phyloP scores from a whole-genome alignment of 1,140 invertebrate species.

The Periplaneta americana region DNA sequence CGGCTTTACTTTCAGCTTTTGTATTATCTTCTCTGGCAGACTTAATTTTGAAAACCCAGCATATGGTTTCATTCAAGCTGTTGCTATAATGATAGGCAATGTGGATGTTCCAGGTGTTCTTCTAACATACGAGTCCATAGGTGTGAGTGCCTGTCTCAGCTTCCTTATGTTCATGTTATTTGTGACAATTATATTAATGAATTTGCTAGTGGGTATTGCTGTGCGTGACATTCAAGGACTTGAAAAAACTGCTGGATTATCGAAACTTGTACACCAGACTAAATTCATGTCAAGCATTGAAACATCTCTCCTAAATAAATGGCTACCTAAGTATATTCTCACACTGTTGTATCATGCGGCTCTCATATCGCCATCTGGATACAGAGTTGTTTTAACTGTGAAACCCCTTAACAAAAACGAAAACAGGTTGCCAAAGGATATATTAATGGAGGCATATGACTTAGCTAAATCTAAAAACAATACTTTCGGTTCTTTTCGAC shows the following conservation, averaged over 20 bases:
- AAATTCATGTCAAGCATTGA: constrained; percentile 72
- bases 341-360: constrained; percentile 68
- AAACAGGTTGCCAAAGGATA: constrained; percentile 66
- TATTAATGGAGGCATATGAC: constrained; percentile 66
- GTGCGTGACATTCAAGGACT: constrained; percentile 74
- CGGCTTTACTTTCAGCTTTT: constrained; percentile 81
- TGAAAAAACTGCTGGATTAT: constrained; percentile 68
- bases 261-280: constrained; percentile 68
- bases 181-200: constrained; percentile 80
- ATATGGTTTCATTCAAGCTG: constrained; percentile 70
- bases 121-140: constrained; percentile 44
- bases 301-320: constrained; percentile 59
- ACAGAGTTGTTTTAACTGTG: constrained; percentile 68
- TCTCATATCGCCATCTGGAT: constrained; percentile 66
- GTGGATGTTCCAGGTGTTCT: constrained; percentile 53
- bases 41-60: constrained; percentile 61
- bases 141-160: constrained; percentile 64
- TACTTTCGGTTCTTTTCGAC: neutral
- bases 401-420: constrained; percentile 74
- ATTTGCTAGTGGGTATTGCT: constrained; percentile 71
- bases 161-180: constrained; percentile 69
- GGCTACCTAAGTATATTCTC: constrained; percentile 58
- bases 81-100: constrained; percentile 65
- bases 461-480: constrained; percentile 55
- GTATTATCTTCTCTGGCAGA: constrained; percentile 81